A percentile compares a stretch with the other conserved stretches of the same genome.
phyloP scores from a whole-genome alignment of 35 echinoderm and acorn worm species.

The Ophiothrix spiculata region DNA sequence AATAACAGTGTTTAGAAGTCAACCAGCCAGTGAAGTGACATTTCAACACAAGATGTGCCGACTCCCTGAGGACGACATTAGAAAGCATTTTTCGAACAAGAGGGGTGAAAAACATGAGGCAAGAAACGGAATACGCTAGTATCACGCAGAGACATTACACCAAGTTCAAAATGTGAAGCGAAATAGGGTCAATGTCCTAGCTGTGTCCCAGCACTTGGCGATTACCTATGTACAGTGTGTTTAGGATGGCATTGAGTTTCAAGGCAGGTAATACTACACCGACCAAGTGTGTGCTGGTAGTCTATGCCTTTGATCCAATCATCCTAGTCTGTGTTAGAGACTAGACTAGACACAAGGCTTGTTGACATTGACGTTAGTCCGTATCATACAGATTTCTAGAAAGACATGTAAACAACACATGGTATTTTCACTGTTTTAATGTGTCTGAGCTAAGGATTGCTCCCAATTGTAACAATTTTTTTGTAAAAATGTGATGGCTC shows the following conservation, averaged over 20 bases:
- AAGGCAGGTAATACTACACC: neutral
- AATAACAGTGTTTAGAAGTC: too few species aligned
- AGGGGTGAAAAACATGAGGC: neutral
- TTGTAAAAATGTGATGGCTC: too few species aligned
- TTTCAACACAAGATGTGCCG: neutral
- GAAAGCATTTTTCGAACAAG: neutral
- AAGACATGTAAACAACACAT: too few species aligned
- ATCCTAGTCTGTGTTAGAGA: neutral
- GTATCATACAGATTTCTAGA: too few species aligned
- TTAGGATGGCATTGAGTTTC: neutral
- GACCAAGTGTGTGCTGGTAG: neutral
- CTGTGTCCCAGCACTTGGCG: neutral
- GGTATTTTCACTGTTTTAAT: too few species aligned
- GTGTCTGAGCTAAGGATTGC: too few species aligned
- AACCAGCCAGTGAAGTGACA: too few species aligned
- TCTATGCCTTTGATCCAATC: slow-evolving; percentile 4
- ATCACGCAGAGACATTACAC: neutral
- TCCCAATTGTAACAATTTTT: too few species aligned
- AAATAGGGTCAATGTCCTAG: neutral
- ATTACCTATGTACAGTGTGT: slow-evolving; percentile 1
- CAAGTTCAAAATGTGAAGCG: neutral
- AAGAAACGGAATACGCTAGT: neutral
- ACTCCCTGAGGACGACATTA: neutral
- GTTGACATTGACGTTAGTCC: too few species aligned
- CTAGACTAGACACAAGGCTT: too few species aligned